Evolutionary conservation across 2,888 invertebrate genomes (phyloP).

Genomic region (Empis stercorea): DNA sequence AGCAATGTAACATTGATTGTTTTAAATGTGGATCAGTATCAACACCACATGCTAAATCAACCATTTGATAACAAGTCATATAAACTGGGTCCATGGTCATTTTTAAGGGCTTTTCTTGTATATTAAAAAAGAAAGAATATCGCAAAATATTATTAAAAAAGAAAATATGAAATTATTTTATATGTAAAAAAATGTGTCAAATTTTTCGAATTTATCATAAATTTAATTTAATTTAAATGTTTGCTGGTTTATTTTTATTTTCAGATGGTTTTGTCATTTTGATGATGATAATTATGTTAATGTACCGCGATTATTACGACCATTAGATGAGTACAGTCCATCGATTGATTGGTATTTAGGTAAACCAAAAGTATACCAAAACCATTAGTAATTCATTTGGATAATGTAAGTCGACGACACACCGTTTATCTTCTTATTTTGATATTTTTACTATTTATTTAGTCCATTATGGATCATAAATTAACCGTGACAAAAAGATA

Average conservation of each 20-base stretch:
- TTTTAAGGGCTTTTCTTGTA: neutral
- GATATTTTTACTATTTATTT: too few relatives aligned
- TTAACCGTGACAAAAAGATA: too few relatives aligned
- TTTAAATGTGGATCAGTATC: too few relatives aligned
- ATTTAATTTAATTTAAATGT: too few relatives aligned
- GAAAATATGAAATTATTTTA: too few relatives aligned
- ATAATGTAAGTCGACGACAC: slow-evolving; percentile 37
- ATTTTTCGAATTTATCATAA: neutral
- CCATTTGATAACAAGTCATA: too few relatives aligned
- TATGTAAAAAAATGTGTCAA: neutral
- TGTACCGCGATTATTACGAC: slow-evolving; percentile 66
- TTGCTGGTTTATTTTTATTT: slow-evolving; percentile 21
- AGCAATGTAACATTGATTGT: too few relatives aligned
- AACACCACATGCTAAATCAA: too few relatives aligned
- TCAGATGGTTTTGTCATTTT: slow-evolving; percentile 97
- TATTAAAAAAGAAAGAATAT: neutral
- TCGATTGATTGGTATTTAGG: slow-evolving; percentile 93
- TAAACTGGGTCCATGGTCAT: neutral
- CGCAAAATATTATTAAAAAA: neutral
- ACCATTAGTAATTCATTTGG: slow-evolving; percentile 72
- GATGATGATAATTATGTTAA: slow-evolving; percentile 99
- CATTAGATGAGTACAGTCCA: slow-evolving; percentile 74
- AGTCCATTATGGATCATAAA: too few relatives aligned
- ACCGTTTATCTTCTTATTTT: too few relatives aligned
- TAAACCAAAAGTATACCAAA: slow-evolving; percentile 81